Evolutionary conservation across 2,888 invertebrate species (phyloP).

Genomic region (Smittia sp.): DNA sequence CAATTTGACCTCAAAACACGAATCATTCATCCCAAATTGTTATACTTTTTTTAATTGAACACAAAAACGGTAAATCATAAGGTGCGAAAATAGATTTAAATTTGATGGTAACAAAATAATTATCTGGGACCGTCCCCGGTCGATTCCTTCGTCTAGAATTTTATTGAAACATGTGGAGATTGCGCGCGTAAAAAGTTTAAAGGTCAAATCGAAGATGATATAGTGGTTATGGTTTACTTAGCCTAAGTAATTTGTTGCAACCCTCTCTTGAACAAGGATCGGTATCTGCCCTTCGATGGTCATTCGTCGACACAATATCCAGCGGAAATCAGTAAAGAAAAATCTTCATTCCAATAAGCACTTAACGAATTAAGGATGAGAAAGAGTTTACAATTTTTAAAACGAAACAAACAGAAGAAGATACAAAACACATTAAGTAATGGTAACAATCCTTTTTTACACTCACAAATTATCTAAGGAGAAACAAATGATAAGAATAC

Average conservation of each 20-base stretch:
- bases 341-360: constrained; percentile 32
- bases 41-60: background rate
- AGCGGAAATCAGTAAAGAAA: background rate
- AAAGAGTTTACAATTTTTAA: background rate
- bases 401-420: constrained; percentile 17
- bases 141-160: constrained; percentile 11
- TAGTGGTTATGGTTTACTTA: constrained; percentile 18
- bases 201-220: background rate
- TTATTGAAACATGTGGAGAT: background rate
- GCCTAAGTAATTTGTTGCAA: constrained; percentile 8
- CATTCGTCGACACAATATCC: background rate
- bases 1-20: too few species aligned
- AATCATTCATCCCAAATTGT: background rate
- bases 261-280: background rate
- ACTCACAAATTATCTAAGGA: background rate
- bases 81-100: constrained; percentile 39
- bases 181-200: background rate
- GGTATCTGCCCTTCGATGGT: background rate
- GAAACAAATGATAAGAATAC: background rate
- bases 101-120: constrained; percentile 3
- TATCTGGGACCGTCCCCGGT: constrained; percentile 9
- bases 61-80: constrained; percentile 35
- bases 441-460: constrained; percentile 38
- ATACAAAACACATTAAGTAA: constrained; percentile 19
- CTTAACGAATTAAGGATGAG: constrained; percentile 18